Percentiles rank a stretch among this genome's conserved stretches.
These are phyloP conservation scores for Sebastes alutus DNA, from an alignment of 2,797 vertebrate genomes.

Conservation along the genomic window DNA sequence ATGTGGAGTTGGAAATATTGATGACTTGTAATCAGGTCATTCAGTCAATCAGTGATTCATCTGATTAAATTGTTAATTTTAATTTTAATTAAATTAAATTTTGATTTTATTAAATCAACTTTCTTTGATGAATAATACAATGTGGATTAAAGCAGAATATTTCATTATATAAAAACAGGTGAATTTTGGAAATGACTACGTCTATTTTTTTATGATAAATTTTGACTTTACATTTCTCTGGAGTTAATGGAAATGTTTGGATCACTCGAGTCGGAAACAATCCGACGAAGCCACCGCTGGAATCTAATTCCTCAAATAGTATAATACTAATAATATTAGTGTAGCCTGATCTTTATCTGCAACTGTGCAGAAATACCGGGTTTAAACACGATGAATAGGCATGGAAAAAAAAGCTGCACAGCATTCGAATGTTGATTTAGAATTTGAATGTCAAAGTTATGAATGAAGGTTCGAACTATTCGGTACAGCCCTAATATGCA, in stretches of 20 bases:
- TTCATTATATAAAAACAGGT: too few relatives aligned
- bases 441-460: neutral
- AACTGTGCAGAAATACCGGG: neutral
- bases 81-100: too few relatives aligned
- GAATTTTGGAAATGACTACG: neutral
- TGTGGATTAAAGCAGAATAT: neutral
- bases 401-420: neutral
- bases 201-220: neutral
- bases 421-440: neutral
- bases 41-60: neutral
- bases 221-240: neutral
- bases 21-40: neutral
- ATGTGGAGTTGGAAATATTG: neutral
- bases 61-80: neutral
- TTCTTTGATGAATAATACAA: too few relatives aligned
- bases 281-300: neutral
- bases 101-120: too few relatives aligned
- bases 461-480: neutral
- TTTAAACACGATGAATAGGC: neutral
- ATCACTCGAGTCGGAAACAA: neutral
- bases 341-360: neutral
- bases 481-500: neutral
- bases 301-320: neutral
- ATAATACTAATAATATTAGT: neutral
- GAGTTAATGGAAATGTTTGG: neutral